These are phyloP conservation scores for Ctenochaetus hawaiiensis DNA, from an alignment of 2,797 vertebrate genomes.

Conservation along the genomic window DNA sequence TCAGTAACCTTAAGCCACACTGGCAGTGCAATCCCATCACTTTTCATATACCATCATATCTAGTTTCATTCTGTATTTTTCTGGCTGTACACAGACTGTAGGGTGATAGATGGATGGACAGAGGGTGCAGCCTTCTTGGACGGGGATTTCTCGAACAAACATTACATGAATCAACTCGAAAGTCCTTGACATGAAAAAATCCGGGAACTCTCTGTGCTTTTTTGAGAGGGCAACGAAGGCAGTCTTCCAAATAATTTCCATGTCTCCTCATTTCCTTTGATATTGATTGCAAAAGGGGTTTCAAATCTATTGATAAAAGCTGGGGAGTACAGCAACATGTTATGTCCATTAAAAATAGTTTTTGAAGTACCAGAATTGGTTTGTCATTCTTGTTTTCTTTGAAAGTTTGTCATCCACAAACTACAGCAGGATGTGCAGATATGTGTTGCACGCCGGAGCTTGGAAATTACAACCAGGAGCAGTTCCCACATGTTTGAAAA, in stretches of 20 bases:
- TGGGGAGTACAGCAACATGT: not conserved
- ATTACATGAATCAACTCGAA: constrained; percentile 25
- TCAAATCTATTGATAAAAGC: not conserved
- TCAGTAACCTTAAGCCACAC: not conserved
- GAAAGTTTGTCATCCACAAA: not conserved
- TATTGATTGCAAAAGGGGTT: constrained; percentile 12
- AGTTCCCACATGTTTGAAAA: constrained; percentile 53
- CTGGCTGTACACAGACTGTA: not conserved
- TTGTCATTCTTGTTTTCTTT: constrained; percentile 31
- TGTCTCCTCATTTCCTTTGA: constrained; percentile 3
- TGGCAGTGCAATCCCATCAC: not conserved
- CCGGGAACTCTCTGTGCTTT: constrained; percentile 3
- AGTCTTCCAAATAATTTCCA: constrained; percentile 7
- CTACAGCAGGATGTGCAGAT: constrained; percentile 13
- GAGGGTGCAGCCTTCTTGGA: not conserved
- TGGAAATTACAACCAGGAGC: constrained; percentile 15
- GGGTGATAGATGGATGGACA: constrained; percentile 14
- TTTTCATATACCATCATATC: too few species aligned
- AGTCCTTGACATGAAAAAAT: constrained; percentile 7
- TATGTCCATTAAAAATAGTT: not conserved
- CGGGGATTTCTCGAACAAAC: constrained; percentile 27
- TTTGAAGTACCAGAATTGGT: not conserved
- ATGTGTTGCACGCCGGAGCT: not conserved
- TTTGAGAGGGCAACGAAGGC: not conserved
- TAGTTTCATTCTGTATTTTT: constrained; percentile 16